These are phyloP conservation scores for Lytechinus pictus DNA, from an alignment of 35 echinoderm and acorn worm genomes.

Conservation along the genomic window DNA sequence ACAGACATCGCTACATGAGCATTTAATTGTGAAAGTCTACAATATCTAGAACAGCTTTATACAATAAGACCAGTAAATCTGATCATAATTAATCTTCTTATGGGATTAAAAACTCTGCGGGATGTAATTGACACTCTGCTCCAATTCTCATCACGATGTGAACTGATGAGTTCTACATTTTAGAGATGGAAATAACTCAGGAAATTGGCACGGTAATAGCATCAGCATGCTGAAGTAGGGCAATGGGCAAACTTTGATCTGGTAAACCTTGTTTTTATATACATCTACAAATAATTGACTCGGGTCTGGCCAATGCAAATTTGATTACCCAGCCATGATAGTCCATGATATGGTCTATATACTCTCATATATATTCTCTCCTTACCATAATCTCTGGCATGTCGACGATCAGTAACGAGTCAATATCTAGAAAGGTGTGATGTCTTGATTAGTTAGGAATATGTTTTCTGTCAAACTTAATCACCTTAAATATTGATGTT, in stretches of 20 bases:
- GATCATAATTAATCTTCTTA: conserved; percentile 14
- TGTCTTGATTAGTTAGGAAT: not conserved
- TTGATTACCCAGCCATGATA: not conserved
- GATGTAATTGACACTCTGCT: not conserved
- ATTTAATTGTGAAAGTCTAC: not conserved
- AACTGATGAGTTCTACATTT: not conserved
- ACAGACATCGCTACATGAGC: not conserved
- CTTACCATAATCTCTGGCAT: not conserved
- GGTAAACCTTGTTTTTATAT: not conserved
- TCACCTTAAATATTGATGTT: not conserved
- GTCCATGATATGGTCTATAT: not conserved
- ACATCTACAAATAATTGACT: not conserved
- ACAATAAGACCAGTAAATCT: not conserved
- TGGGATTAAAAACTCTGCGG: not conserved
- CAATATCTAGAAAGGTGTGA: not conserved
- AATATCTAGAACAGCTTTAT: not conserved
- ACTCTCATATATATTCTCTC: not conserved
- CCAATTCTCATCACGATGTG: not conserved
- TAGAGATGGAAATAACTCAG: not conserved
- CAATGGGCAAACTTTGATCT: not conserved
- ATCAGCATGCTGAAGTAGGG: not conserved
- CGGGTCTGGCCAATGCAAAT: not conserved
- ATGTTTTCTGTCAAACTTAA: not conserved
- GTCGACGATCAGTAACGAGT: not conserved
- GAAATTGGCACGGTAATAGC: not conserved